Base-by-base conservation (phyloP, 2,888 invertebrate genomes). In the Parnassius orleans region DNA sequence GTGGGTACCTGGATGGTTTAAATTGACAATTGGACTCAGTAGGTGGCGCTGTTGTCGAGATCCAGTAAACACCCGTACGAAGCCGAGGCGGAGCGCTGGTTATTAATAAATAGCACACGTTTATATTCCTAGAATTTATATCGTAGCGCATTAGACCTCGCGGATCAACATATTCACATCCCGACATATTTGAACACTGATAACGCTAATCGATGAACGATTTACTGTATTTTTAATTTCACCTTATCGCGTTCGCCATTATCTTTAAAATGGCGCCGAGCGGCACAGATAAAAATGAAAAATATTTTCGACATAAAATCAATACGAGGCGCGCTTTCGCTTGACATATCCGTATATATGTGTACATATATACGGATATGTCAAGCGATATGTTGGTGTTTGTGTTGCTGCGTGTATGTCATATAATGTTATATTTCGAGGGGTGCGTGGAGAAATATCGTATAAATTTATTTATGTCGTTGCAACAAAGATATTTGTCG, bases 161-260 rank as follows among this genome's bases (percentile, higher is more conserved):
- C 48, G 14, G 15, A 48, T 48, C 48, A 48, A 48, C 14, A 48
- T 14, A 48, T 59, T 59, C 33, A 12, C 53, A 46, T 15, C 15
- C 12, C 57, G 12, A 51, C 50, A 65, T 63, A 63, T 66, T 65
- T 55, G 50, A 12, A 48, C 41, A 42, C 7, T 43, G 80, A 81
- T 80, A 69, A 81, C 74, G 46, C 51, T 63, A 76, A 80, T 77
- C 80, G 75, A 77, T 75, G 70, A 66, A 73, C 77, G 74, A 81
- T 83, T 84, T 80, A 76, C 79, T 80, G 75, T 70, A 76, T 78
- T 86, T 86, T 87, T 86, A 86, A 86, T 87, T 87, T 72, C 79
- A 72, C 78, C 79, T 84, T 87, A 86, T 86, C 86, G 65, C 66
- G 50, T 66, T 68, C 12, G 59, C 50, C 67, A 74, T 84, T 87